Base-by-base conservation (phyloP, 2,888 invertebrate species). In the Archaeoteleia sp. region DNA sequence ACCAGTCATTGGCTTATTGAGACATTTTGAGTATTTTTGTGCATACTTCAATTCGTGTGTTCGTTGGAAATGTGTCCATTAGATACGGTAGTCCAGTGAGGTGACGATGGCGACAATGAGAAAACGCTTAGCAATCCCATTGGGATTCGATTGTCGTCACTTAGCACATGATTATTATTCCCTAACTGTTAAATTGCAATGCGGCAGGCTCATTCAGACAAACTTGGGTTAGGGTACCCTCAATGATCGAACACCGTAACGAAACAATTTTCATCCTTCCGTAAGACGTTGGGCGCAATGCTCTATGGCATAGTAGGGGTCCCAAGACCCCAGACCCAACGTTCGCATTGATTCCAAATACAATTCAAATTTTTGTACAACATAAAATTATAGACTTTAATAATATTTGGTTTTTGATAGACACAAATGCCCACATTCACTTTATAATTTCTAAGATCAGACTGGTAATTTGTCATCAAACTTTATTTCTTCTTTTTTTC, bases 261-360 rank as follows among this genome's bases (percentile, higher is more conserved):
- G 60, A 81, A 82, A 55, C 74, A 72, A 78, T 82, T 82, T 72
- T 77, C 71, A 73, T 61, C 57, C 68, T 70, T 73, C 67, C 71
- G 73, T 75, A 71, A 39, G 40, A 39, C 23, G 17, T 12, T 12
- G 15, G 51, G 15, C 27, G 32, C 32, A 12, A 65, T n/a, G n/a
- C n/a, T 57, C 39, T 51, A 43, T 51, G 32, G 43, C 65, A 25
- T 65, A 32, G 57, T 51, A 65, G 65, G 57, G 57, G 51, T 65
- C n/a, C 40, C 51, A 25, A 12, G 5, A 2, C 32, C 40, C 25
- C 37, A 29, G 40, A 7, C 51, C 53, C 29, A 14, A 45, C 49
- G 40, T 53, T 48, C 53, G 53, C 32, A 62, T 62, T 25, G 55
- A 63, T 45, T 43, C 9, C 20, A 9, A 25, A n/a, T 62, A 62